These are phyloP conservation scores for Cotesia typhae DNA, from an alignment of 1,140 invertebrate genomes.

Conservation along the genomic window DNA sequence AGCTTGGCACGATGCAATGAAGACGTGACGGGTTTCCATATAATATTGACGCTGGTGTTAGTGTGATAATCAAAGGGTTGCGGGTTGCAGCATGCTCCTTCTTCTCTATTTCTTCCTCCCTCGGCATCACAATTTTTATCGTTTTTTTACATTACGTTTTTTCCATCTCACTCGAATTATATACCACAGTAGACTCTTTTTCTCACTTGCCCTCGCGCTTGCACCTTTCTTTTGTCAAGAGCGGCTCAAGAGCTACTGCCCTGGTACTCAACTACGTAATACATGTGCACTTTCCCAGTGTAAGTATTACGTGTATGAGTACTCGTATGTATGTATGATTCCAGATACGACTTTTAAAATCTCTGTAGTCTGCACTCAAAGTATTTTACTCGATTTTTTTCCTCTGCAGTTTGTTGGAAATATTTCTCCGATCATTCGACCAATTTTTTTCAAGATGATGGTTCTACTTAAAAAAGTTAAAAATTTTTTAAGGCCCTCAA, in stretches of 20 bases:
- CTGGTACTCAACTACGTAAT: conserved; percentile 18
- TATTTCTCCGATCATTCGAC: too few species aligned
- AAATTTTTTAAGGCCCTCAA: too few species aligned
- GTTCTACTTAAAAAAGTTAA: too few species aligned
- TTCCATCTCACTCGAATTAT: conserved; percentile 25
- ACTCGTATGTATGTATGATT: conserved; percentile 1
- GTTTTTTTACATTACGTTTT: conserved; percentile 16
- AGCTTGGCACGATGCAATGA: conserved; percentile 34
- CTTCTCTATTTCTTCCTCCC: conserved; percentile 26
- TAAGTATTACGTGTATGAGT: not conserved
- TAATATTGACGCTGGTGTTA: conserved; percentile 26
- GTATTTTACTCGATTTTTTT: too few species aligned
- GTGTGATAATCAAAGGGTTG: conserved; percentile 47
- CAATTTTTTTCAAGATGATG: too few species aligned
- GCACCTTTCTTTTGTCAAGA: conserved; percentile 27
- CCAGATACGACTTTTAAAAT: not conserved
- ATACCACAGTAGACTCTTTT: not conserved
- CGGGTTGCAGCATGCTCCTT: conserved; percentile 41
- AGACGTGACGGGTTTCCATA: conserved; percentile 39
- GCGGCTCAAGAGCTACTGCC: conserved; percentile 25
- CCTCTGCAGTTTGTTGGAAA: too few species aligned
- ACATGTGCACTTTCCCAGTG: conserved; percentile 2
- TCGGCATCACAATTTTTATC: conserved; percentile 1
- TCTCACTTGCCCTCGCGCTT: conserved; percentile 5
- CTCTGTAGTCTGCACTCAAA: not conserved